Conservation (phyloP, 2,113 vertebrate genomes). For the Caloenas nicobarica region DNA sequence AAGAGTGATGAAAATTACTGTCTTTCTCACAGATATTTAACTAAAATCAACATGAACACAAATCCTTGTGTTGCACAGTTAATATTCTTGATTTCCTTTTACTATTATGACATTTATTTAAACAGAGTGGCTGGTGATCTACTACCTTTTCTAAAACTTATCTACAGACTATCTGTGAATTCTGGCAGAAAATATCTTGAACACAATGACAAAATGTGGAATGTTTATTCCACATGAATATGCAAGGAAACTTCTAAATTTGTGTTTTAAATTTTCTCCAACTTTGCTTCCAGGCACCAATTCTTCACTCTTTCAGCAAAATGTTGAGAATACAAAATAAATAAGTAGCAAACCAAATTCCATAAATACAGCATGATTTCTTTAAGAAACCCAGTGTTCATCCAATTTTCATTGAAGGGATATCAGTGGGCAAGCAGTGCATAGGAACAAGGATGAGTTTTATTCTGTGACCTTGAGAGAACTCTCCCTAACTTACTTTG, state of each 20-base stretch:
- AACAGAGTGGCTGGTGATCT: not conserved
- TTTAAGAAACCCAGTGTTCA: not conserved
- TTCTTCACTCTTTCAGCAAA: slow-evolving; percentile 1
- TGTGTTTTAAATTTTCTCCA: not conserved
- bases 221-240: not conserved
- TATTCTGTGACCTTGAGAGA: not conserved
- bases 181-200: not conserved
- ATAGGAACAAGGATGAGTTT: not conserved
- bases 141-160: not conserved
- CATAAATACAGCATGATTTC: not conserved
- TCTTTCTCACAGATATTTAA: not conserved
- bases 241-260: not conserved
- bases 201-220: not conserved
- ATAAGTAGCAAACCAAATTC: not conserved
- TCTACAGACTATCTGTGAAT: not conserved
- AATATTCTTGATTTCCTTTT: not conserved
- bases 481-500: not conserved
- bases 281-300: not conserved
- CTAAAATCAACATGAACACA: not conserved
- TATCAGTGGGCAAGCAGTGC: not conserved
- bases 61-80: not conserved
- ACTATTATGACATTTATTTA: not conserved
- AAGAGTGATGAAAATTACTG: not conserved
- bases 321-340: not conserved
- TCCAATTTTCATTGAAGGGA: not conserved